phyloP scores from a whole-genome alignment of 2,797 vertebrate species.

The Triplophysa yarkandensis region DNA sequence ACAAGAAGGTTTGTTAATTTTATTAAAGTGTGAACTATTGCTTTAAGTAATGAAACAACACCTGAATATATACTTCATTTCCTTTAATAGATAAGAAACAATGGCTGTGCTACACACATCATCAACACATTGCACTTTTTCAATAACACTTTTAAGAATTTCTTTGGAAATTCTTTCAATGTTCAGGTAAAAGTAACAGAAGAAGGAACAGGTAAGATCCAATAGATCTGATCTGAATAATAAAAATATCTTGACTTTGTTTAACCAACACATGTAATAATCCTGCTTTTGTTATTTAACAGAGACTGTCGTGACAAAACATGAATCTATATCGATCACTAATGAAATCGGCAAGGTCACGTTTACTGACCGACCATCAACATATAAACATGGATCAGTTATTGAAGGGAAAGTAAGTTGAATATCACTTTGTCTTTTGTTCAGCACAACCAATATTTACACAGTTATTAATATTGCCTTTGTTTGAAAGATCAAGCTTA shows the following conservation, averaged over 20 bases:
- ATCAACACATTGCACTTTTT: conserved; percentile 26
- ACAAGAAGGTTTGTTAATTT: no score
- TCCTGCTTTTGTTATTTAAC: background rate
- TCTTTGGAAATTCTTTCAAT: background rate
- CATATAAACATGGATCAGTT: background rate
- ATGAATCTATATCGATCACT: background rate
- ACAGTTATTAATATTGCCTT: background rate
- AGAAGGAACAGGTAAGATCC: conserved; percentile 54
- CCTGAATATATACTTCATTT: no score
- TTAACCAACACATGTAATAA: background rate
- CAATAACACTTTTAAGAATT: background rate
- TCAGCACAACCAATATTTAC: background rate
- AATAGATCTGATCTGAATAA: background rate
- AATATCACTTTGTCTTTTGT: background rate
- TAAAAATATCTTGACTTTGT: background rate
- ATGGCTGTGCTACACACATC: conserved; percentile 34
- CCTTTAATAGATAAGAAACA: conserved; percentile 31
- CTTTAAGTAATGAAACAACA: background rate
- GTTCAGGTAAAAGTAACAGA: conserved; percentile 39
- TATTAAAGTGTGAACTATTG: no score
- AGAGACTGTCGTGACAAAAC: conserved; percentile 26
- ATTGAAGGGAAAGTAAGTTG: conserved; percentile 44
- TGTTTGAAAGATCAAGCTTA: conserved; percentile 58
- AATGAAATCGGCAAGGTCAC: conserved; percentile 30
- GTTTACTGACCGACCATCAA: conserved; percentile 21